Evolutionary conservation across 2,888 invertebrate genomes (phyloP).

Genomic region (Scaptomyza tumidula): DNA sequence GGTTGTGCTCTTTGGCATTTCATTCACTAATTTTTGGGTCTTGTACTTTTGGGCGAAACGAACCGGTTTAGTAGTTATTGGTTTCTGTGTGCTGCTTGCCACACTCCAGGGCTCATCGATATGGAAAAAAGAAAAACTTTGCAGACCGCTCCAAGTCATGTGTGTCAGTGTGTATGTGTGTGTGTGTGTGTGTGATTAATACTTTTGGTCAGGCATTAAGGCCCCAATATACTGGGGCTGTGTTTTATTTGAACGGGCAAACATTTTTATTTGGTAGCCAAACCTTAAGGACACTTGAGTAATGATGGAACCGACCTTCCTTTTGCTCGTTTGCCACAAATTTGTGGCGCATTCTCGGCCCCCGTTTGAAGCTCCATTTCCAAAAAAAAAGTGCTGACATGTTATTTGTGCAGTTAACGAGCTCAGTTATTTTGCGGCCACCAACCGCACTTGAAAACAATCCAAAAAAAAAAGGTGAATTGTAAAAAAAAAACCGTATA

Average conservation of each 20-base stretch:
- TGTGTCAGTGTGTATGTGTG: conserved; percentile 29
- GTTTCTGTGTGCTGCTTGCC: conserved; percentile 39
- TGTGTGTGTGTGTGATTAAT: conserved; percentile 68
- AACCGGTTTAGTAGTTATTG: conserved; percentile 74
- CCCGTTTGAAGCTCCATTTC: conserved; percentile 36
- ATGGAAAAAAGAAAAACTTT: conserved; percentile 65
- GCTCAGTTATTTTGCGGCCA: conserved; percentile 77
- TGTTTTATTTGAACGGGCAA: conserved; percentile 71
- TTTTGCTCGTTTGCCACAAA: conserved; percentile 48
- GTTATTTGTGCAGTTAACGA: conserved; percentile 81
- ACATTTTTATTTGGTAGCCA: conserved; percentile 68
- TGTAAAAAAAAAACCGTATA: not conserved
- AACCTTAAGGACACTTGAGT: conserved; percentile 78
- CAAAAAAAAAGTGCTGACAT: conserved; percentile 79
- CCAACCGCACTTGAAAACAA: conserved; percentile 70
- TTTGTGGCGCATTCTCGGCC: conserved; percentile 63
- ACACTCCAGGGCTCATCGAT: conserved; percentile 61
- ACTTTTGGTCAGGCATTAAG: conserved; percentile 75
- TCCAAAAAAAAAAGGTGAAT: conserved; percentile 22
- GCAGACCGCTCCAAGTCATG: conserved; percentile 56
- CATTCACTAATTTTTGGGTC: conserved; percentile 73
- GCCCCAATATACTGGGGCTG: conserved; percentile 35
- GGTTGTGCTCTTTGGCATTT: conserved; percentile 59
- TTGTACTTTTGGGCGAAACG: conserved; percentile 19
- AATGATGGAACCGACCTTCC: conserved; percentile 62